phyloP scores from a whole-genome alignment of 2,888 invertebrate species.

The Hoplodrina blanda region DNA sequence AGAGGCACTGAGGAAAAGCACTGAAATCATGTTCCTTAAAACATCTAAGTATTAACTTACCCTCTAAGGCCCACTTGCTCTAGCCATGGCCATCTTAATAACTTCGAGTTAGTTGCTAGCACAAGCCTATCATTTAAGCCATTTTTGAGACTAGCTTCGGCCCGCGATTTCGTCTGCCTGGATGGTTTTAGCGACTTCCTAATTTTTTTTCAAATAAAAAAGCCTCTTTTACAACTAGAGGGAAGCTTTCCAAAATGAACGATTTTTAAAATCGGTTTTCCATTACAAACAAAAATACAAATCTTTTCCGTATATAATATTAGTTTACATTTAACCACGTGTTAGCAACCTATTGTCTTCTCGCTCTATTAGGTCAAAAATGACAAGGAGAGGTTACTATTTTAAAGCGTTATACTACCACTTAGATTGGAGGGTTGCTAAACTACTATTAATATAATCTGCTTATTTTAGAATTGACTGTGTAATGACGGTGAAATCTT shows the following conservation, averaged over 20 bases:
- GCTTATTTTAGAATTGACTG: background rate
- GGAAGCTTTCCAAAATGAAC: too few relatives aligned
- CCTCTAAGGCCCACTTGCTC: background rate
- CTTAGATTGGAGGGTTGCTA: background rate
- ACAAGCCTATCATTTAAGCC: too few relatives aligned
- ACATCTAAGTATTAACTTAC: conserved; percentile 12
- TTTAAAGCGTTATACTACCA: background rate
- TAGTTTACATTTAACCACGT: background rate
- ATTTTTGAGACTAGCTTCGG: too few relatives aligned
- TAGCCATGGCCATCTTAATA: too few relatives aligned
- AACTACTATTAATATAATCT: background rate
- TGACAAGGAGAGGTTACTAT: background rate
- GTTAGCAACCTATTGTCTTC: background rate
- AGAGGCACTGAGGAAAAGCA: conserved; percentile 3
- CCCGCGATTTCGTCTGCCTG: too few relatives aligned
- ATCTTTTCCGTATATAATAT: too few relatives aligned
- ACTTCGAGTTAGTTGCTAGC: too few relatives aligned
- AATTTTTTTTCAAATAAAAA: too few relatives aligned
- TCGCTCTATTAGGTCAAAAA: background rate
- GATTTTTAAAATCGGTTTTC: too few relatives aligned
- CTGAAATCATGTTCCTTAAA: conserved; percentile 41
- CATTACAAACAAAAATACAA: too few relatives aligned
- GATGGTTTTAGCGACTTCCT: too few relatives aligned
- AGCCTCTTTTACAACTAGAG: too few relatives aligned
- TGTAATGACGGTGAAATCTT: conserved; percentile 9